A percentile compares a stretch with the other conserved stretches of the same genome.
These are phyloP conservation scores for Cremastinae sp. DNA, from an alignment of 2,888 invertebrate species.

Conservation along the genomic window DNA sequence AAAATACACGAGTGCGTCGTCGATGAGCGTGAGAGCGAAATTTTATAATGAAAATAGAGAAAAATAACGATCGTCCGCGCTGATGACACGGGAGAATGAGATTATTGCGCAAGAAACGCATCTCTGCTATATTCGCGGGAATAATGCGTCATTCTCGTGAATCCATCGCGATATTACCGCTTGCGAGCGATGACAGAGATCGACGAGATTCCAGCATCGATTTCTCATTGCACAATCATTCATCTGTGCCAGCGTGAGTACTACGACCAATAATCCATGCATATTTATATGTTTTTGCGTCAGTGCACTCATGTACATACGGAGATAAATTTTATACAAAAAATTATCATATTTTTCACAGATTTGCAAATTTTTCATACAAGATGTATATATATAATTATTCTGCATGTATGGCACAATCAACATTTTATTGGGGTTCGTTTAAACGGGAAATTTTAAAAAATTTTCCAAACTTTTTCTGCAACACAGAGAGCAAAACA, in stretches of 20 bases:
- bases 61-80: constrained; percentile 12
- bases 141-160: constrained; percentile 50
- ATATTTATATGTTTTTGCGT: no score
- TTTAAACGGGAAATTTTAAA: no score
- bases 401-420: no score
- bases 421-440: no score
- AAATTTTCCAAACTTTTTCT: no score
- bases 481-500: no score
- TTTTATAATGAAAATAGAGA: no score
- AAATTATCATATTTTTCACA: no score
- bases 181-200: constrained; percentile 40
- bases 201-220: constrained; percentile 37
- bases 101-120: constrained; percentile 46
- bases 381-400: not conserved
- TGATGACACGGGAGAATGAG: constrained; percentile 30
- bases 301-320: no score
- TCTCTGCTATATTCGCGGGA: constrained; percentile 24
- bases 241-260: constrained; percentile 4
- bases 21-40: constrained; percentile 3
- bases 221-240: not conserved
- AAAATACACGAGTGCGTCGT: constrained; percentile 7
- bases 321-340: no score
- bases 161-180: constrained; percentile 47
- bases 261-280: not conserved
- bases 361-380: no score